Conservation (phyloP, 2,797 vertebrate species). For the Tenualosa ilisha region DNA sequence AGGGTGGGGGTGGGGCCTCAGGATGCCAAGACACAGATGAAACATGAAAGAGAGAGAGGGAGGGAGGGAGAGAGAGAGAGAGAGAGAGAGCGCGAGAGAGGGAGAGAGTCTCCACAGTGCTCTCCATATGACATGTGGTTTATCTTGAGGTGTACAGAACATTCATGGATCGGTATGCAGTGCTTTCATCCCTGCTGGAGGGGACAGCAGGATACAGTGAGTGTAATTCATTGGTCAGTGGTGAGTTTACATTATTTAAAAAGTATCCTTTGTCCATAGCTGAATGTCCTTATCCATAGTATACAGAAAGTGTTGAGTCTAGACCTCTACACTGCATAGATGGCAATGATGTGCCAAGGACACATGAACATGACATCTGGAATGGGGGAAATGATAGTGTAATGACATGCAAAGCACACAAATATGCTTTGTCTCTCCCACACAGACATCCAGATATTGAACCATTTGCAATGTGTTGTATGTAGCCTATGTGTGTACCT, state of each 20-base stretch:
- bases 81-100: neutral
- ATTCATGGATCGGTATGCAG: neutral
- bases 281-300: no score
- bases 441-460: neutral
- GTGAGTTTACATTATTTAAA: neutral
- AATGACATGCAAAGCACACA: neutral
- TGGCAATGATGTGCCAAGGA: neutral
- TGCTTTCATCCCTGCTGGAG: neutral
- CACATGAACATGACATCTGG: neutral
- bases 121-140: neutral
- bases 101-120: neutral
- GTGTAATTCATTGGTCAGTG: neutral
- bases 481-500: neutral
- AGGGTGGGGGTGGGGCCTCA: neutral
- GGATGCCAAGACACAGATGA: slow-evolving; percentile 25
- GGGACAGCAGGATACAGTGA: neutral
- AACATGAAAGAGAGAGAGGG: neutral
- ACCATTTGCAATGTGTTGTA: neutral
- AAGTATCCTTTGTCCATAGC: neutral
- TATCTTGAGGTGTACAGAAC: neutral
- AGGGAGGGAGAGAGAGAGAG: neutral
- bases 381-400: neutral
- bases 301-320: neutral
- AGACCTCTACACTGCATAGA: neutral
- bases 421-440: neutral